phyloP scores from a whole-genome alignment of 2,797 vertebrate genomes.

The Malacoraja senta region DNA sequence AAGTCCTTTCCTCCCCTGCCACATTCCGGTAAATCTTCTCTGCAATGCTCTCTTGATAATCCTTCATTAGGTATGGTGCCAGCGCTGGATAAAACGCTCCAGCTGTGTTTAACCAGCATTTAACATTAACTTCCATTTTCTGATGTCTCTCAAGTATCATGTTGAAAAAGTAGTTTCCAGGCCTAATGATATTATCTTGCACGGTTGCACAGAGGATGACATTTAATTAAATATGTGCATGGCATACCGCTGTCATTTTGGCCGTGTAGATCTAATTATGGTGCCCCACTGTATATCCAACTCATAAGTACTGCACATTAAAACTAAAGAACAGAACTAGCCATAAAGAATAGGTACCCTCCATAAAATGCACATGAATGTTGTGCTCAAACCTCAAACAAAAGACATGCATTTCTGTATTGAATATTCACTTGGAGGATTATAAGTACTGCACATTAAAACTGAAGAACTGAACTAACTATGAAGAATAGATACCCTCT shows the following conservation, averaged over 20 bases:
- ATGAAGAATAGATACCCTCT: neutral
- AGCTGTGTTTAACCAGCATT: too few relatives aligned
- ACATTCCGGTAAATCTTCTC: too few relatives aligned
- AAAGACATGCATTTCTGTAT: neutral
- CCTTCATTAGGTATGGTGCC: too few relatives aligned
- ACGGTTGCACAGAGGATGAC: neutral
- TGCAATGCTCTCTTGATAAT: too few relatives aligned
- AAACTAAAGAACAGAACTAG: neutral
- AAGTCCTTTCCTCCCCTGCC: too few relatives aligned
- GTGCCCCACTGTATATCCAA: neutral
- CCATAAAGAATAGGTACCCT: neutral
- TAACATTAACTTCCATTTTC: neutral
- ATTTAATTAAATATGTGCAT: neutral
- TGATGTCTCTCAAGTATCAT: neutral
- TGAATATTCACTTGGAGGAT: neutral
- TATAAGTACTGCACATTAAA: neutral
- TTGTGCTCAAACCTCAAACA: neutral
- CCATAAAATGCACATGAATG: neutral
- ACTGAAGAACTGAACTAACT: neutral
- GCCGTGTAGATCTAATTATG: neutral
- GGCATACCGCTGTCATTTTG: neutral
- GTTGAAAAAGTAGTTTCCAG: neutral
- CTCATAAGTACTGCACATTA: neutral
- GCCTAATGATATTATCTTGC: neutral
- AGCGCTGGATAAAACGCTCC: too few relatives aligned